Conservation (phyloP, 2,113 vertebrate genomes). For the Falco punctatus region DNA sequence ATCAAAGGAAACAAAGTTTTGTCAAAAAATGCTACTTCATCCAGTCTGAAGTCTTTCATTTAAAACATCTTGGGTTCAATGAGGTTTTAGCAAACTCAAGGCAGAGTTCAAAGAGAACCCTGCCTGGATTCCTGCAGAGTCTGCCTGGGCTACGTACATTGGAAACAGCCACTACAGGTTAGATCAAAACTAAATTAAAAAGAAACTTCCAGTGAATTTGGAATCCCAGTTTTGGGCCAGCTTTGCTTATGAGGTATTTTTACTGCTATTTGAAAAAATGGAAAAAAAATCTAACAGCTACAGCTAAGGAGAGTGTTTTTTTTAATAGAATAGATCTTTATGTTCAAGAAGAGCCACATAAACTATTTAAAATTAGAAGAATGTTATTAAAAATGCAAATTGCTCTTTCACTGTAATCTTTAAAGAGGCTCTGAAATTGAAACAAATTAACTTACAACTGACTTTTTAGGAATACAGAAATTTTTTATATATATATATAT, state of each 20-base stretch:
- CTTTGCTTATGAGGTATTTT: not conserved
- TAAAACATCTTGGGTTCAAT: constrained; percentile 62
- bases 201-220: not conserved
- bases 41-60: constrained; percentile 55
- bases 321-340: not conserved
- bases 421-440: not conserved
- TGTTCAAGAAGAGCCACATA: not conserved
- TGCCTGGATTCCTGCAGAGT: constrained; percentile 52
- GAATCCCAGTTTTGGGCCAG: constrained; percentile 5
- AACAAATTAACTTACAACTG: not conserved
- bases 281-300: not conserved
- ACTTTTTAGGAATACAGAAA: not conserved
- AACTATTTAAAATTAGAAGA: not conserved
- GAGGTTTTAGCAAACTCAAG: constrained; percentile 35
- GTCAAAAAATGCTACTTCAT: constrained; percentile 61
- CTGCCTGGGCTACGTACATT: constrained; percentile 35
- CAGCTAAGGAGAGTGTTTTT: not conserved
- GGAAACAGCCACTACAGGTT: constrained; percentile 44
- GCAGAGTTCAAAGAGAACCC: constrained; percentile 58
- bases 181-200: constrained; percentile 46
- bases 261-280: not conserved
- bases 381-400: not conserved
- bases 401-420: not conserved
- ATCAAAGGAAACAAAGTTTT: constrained; percentile 62
- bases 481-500: not conserved